Percentiles rank a stretch among this genome's conserved stretches.
Evolutionary conservation across 2,888 invertebrate genomes (phyloP).

Genomic region (Xylota segnis): DNA sequence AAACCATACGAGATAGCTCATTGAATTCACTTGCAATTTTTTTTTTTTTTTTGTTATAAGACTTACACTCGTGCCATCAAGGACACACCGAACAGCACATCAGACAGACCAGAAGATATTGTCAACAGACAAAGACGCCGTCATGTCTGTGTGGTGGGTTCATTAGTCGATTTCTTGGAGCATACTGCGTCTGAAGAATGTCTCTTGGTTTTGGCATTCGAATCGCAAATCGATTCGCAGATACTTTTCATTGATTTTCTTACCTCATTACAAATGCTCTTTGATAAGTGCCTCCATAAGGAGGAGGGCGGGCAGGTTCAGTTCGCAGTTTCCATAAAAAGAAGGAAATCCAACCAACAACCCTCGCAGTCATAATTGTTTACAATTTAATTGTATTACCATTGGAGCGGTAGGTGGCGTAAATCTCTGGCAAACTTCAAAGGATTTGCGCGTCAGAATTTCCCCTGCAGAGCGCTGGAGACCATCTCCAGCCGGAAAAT

Average conservation of each 20-base stretch:
- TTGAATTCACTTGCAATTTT: slow-evolving; percentile 53
- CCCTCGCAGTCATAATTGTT: slow-evolving; percentile 10
- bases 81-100: slow-evolving; percentile 5
- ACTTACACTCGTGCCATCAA: slow-evolving; percentile 30
- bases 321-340: background rate
- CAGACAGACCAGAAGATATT: slow-evolving; percentile 21
- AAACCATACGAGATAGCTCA: slow-evolving; percentile 20
- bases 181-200: slow-evolving; percentile 40
- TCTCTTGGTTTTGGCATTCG: slow-evolving; percentile 22
- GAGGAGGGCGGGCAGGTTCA: background rate
- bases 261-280: slow-evolving; percentile 23
- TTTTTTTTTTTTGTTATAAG: background rate
- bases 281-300: background rate
- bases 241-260: slow-evolving; percentile 15
- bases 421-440: slow-evolving; percentile 47
- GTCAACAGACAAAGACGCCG: slow-evolving; percentile 72
- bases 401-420: slow-evolving; percentile 23
- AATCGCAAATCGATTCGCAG: slow-evolving; percentile 30
- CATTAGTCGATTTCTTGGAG: slow-evolving; percentile 74
- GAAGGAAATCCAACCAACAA: background rate
- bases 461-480: background rate
- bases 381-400: slow-evolving; percentile 41
- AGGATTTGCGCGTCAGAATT: slow-evolving; percentile 27
- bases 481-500: slow-evolving; percentile 5
- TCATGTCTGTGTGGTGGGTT: slow-evolving; percentile 66